Base-by-base conservation (phyloP, 2,888 invertebrate species). In the Heliconius cydno region DNA sequence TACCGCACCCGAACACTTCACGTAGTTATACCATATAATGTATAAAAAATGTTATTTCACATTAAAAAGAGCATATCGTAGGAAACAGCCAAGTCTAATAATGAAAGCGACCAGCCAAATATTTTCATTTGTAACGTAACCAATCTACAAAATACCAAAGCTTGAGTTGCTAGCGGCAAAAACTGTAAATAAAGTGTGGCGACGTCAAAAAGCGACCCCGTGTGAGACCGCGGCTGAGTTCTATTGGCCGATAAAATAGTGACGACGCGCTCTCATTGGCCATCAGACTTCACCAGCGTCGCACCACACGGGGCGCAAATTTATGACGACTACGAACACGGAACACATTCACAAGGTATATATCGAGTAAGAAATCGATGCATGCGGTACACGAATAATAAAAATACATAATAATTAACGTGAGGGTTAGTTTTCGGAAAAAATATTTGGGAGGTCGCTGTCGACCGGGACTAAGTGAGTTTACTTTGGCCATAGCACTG, bases 81-180 rank as follows among this genome's bases (percentile, higher is more conserved):
- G 86, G 87, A 88, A 91, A 91, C 93, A 93, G 92, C 92, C 92
- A 92, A 90, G 86, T 90, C 92, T 93, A 92, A 88, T 83, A 85
- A 88, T 86, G 86, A 87, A 92, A 93, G 92, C 93, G 92, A 91
- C 91, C 93, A 91, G 91, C 92, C 93, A 92, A 92, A 92, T 92
- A 92, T 93, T 92, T 89, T 78, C 60, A 74, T 79, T 75, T 73
- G 34, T 66, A 46, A 67, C 63, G 73, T 79, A 80, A 84, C 81
- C 81, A 82, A 79, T 84, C 85, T 85, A 85, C 82, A 46, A 75
- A 82, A 84, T 80, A 84, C 81, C 68, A 83, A 83, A 84, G 83
- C 84, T 90, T 89, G 85, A 90, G 90, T 90, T 92, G 91, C 92
- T 91, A 92, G 92, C 92, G 90, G 88, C 86, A 82, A 89, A 88